Evolutionary conservation across 1,140 invertebrate species (phyloP), one percentile per base, ranked within the genome.

Genomic region (Anoplolepis gracilipes): DNA sequence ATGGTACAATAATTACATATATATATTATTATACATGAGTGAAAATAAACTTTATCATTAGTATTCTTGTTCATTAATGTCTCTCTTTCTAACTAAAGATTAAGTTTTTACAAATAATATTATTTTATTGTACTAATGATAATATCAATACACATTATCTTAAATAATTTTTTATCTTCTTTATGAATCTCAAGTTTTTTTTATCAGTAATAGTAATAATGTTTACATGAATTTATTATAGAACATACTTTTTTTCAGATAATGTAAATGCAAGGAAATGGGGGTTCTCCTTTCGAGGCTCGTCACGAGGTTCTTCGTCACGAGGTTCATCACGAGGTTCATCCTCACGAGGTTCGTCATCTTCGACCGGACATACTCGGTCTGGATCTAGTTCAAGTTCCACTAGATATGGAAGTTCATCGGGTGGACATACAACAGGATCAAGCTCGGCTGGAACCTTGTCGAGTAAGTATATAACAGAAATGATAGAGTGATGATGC

Each of bases 191-290:
- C n/a, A 6, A 22, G 2, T 72, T 55, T 55, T 72, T 55, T 33
- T 59, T 25, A 33, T 75, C 1, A 13, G 3, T 7, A 11, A 33
- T 30, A 65, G 11, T 42, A 30, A 33, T 49, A 42, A n/a, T 42
- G 59, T 22, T 49, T 33, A 39, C 4, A 1, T 65, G 3, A 11
- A 55, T 67, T 55, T 69, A 36, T 77, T 64, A 16, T 49, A 36
- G 33, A 72, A 33, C 13, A 1, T 16, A 53, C 3, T 64, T 77
- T 42, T 36, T 64, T 64, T 55, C 4, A 84, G 81, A 42, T 8
- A 6, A 84, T 36, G 61, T 77, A 13, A 84, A 55, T 2, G 81
- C 81, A 33, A 1, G n/a, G 33, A 76, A 5, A 36, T 36, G n/a
- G 7, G n/a, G 33, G 13, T 69, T 0, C 16, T 64, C 55, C 2